Percentiles rank a stretch among this genome's conserved stretches.
phyloP scores from a whole-genome alignment of 2,888 invertebrate genomes.

The Phengaris alcon region DNA sequence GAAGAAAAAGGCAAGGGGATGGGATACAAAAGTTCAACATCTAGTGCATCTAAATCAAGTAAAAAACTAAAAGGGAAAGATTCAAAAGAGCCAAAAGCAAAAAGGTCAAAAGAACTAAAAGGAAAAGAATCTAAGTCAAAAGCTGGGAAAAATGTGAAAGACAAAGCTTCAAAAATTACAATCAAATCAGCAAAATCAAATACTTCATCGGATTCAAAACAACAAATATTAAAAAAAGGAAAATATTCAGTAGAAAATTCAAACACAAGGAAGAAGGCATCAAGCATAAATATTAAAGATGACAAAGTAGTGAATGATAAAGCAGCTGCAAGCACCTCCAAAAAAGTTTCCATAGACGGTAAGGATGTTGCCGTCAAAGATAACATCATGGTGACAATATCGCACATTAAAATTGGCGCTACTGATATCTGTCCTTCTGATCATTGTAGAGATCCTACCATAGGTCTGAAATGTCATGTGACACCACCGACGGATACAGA shows the following conservation, averaged over 20 bases:
- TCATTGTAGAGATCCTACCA: conserved; percentile 58
- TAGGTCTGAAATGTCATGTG: conserved; percentile 59
- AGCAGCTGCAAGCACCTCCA: conserved; percentile 27
- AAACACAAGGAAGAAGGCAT: background rate
- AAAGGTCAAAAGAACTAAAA: background rate
- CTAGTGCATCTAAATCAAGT: conserved; percentile 38
- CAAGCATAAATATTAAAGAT: background rate
- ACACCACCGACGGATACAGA: conserved; percentile 47
- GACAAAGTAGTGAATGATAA: background rate
- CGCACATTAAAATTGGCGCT: conserved; percentile 64
- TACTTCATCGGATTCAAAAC: background rate
- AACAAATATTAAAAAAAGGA: background rate
- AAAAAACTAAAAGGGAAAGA: conserved; percentile 34
- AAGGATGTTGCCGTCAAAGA: conserved; percentile 43
- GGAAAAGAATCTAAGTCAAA: background rate
- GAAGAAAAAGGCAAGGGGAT: conserved; percentile 49
- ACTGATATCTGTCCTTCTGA: conserved; percentile 56
- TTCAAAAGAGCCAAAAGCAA: background rate
- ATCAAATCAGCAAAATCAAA: background rate
- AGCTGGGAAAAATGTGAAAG: background rate
- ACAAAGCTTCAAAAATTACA: background rate
- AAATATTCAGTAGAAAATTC: background rate
- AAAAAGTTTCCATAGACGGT: conserved; percentile 48
- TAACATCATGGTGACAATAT: conserved; percentile 60
- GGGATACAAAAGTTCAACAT: conserved; percentile 48